These are phyloP conservation scores for Philopedon plagiatum DNA, from an alignment of 2,888 invertebrate species.

Conservation along the genomic window DNA sequence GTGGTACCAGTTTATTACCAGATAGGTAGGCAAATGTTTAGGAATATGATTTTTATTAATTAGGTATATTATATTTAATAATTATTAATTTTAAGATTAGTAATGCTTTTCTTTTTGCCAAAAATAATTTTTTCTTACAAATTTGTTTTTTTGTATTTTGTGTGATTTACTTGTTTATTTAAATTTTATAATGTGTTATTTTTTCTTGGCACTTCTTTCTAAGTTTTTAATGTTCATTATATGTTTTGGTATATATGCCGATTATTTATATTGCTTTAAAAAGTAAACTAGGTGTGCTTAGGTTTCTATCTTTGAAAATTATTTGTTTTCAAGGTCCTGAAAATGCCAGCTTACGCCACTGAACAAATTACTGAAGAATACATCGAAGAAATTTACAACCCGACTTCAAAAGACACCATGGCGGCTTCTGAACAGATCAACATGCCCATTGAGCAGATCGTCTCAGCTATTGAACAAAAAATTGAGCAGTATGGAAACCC, in stretches of 20 bases:
- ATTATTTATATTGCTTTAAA: too few relatives aligned
- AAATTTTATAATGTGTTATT: too few relatives aligned
- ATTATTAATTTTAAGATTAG: slow-evolving; percentile 62
- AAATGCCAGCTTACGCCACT: background rate
- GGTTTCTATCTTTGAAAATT: too few relatives aligned
- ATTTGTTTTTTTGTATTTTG: too few relatives aligned
- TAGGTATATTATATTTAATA: background rate
- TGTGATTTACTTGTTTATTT: too few relatives aligned
- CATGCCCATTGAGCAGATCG: background rate
- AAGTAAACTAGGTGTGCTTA: too few relatives aligned
- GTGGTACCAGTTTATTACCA: background rate
- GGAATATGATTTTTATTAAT: background rate
- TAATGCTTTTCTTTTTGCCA: too few relatives aligned
- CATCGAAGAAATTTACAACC: background rate
- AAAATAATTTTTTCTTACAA: too few relatives aligned
- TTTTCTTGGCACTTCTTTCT: too few relatives aligned
- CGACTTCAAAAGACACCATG: background rate
- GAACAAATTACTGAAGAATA: background rate
- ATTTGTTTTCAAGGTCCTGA: background rate
- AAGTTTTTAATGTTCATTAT: too few relatives aligned
- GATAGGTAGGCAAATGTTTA: background rate
- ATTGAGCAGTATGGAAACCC: background rate
- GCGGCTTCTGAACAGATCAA: background rate
- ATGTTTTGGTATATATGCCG: too few relatives aligned
- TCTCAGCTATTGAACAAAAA: background rate